Conservation (phyloP, 2,113 vertebrate species). For the Peromyscus polionotus region DNA sequence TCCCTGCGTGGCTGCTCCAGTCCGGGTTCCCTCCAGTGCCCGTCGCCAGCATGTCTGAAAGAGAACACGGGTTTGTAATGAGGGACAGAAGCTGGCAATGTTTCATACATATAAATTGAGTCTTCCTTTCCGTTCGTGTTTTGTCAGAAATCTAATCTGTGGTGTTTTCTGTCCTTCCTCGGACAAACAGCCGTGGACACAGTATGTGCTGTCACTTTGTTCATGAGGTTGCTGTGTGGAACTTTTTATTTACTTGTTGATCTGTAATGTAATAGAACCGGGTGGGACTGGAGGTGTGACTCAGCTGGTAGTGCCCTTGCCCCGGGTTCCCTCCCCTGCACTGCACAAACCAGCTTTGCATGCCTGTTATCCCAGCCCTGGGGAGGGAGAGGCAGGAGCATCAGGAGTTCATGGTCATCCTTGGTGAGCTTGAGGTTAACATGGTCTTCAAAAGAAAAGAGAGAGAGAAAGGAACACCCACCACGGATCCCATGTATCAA, state of each 20-base stretch:
- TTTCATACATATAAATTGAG: background rate
- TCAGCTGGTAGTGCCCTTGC: background rate
- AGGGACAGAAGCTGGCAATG: background rate
- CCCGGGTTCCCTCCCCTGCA: background rate
- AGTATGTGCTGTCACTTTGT: background rate
- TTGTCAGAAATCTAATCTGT: slow-evolving; percentile 19
- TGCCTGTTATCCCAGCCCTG: background rate
- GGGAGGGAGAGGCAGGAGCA: background rate
- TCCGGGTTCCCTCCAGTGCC: background rate
- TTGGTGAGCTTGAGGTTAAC: background rate
- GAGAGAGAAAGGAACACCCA: background rate
- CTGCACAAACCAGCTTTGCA: background rate
- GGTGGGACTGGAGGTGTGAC: background rate
- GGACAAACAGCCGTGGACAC: background rate
- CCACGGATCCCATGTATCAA: background rate
- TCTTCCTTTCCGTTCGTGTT: background rate
- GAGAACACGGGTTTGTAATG: background rate
- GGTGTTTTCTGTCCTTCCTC: background rate
- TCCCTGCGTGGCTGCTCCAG: background rate
- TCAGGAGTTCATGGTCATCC: background rate
- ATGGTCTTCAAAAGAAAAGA: background rate
- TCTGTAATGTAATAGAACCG: background rate
- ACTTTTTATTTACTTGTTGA: background rate
- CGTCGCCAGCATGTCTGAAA: slow-evolving; percentile 29
- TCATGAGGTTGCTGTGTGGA: background rate